Evolutionary conservation across 2,113 vertebrate species (phyloP).

Genomic region (Lagopus leucura): DNA sequence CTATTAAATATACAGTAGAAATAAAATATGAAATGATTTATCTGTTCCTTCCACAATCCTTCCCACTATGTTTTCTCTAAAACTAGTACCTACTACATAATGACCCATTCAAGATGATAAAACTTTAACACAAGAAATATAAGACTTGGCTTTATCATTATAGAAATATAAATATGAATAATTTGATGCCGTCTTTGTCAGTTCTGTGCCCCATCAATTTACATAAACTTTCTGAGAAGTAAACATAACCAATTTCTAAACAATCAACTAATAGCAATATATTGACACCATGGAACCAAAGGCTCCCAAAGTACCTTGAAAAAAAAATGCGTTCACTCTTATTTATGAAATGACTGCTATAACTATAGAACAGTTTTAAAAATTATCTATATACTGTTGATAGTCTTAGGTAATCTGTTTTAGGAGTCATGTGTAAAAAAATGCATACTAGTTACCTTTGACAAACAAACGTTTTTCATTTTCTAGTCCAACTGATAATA

Average conservation of each 20-base stretch:
- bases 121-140: slow-evolving; percentile 1
- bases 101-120: not conserved
- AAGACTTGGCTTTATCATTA: slow-evolving; percentile 18
- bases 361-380: not conserved
- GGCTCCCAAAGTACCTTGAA: not conserved
- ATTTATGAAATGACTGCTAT: not conserved
- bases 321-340: not conserved
- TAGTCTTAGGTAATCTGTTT: not conserved
- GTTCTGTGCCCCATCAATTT: not conserved
- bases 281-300: not conserved
- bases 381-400: not conserved
- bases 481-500: not conserved
- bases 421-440: not conserved
- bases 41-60: not conserved
- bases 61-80: not conserved
- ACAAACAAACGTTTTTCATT: not conserved
- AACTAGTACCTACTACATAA: not conserved
- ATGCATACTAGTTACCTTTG: not conserved
- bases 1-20: slow-evolving; percentile 19
- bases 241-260: not conserved
- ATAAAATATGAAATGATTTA: slow-evolving; percentile 7
- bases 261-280: not conserved
- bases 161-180: slow-evolving; percentile 26
- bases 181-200: not conserved
- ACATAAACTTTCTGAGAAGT: not conserved